Conservation (phyloP, 2,888 invertebrate species). For the Sminthurinus aureus region DNA sequence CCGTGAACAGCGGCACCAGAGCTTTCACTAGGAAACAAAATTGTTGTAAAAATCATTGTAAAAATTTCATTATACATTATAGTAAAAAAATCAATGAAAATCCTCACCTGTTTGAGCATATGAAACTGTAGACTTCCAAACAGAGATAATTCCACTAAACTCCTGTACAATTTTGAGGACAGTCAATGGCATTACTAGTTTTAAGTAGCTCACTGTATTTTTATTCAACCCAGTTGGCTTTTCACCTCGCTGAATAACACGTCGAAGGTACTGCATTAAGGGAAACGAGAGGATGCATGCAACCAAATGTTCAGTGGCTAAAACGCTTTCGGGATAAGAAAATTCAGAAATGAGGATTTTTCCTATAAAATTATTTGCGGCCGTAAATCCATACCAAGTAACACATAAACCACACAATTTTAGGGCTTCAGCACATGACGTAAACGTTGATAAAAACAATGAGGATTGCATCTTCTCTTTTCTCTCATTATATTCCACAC, state of each 20-base stretch:
- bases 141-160: neutral
- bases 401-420: neutral
- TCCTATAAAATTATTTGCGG: neutral
- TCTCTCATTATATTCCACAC: too few relatives aligned
- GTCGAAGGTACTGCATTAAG: neutral
- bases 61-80: too few relatives aligned
- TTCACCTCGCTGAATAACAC: neutral
- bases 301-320: neutral
- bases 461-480: too few relatives aligned
- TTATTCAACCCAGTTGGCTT: neutral
- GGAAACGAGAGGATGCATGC: neutral
- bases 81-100: too few relatives aligned
- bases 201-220: neutral
- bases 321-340: neutral
- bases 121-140: neutral
- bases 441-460: too few relatives aligned
- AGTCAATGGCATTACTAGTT: neutral
- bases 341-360: neutral
- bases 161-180: neutral
- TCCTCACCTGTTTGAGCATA: neutral
- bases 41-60: neutral
- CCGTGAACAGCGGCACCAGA: constrained; percentile 88
- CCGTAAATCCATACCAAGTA: neutral
- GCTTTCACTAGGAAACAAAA: constrained; percentile 66
- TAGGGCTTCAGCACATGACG: too few relatives aligned